Base-by-base conservation (phyloP, 2,113 vertebrate species). In the Plestiodon gilberti region DNA sequence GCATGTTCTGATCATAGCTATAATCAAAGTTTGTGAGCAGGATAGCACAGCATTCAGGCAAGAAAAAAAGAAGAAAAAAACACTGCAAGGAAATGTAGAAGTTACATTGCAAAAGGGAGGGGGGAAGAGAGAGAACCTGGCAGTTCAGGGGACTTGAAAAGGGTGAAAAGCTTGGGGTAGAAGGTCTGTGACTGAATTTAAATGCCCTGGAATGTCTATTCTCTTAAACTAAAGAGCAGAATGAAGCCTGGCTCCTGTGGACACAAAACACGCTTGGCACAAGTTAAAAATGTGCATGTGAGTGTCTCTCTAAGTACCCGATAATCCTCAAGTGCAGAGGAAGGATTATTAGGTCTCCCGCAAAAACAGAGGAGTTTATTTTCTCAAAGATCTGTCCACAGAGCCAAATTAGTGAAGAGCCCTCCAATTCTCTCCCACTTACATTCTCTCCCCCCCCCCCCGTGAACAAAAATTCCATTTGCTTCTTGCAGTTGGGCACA, bases 241-340 rank as follows among this genome's bases (percentile, higher is more conserved):
- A 86, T 3, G 6, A 95, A 92, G 57, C 8, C 92, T 87, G 74
- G 62, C 48, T 90, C 93, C 91, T 94, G 86, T 91, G 86, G 87
- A 86, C 85, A 88, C 87, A 91, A 77, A 93, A 93, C 83, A 87
- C 88, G 92, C 87, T 93, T 95, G 95, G 95, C 95, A 93, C 0
- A 0, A 90, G 91, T 92, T 93, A 90, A 93, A 94, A 96, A 95
- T 94, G 89, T 93, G 89, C 94, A 87, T 95, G 95, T 95, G 96
- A 96, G 95, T 90, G 92, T 94, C 95, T 94, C 96, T 95, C 94
- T 96, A 95, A 96, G 88, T 94, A 94, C 88, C 90, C 91, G 79
- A 18, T 97, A 97, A 97, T 96, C 96, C 95, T 93, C 91, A 91
- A 81, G 93, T 93, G 96, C 95, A 95, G 92, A 96, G 93, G 18